A percentile compares a stretch with the other conserved stretches of the same genome.
phyloP scores from a whole-genome alignment of 2,113 vertebrate genomes.

The Grus americana region DNA sequence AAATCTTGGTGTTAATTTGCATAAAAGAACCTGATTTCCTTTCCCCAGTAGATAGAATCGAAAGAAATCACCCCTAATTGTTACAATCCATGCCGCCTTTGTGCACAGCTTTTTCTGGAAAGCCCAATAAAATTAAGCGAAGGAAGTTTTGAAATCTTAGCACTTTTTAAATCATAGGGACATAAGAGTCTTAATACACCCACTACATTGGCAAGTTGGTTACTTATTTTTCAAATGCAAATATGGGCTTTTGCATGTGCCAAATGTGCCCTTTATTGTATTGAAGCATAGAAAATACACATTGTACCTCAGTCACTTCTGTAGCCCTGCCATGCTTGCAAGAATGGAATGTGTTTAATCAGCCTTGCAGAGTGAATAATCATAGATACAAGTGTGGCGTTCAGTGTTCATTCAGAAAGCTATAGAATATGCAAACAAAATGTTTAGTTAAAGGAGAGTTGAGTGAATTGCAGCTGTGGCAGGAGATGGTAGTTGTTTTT shows the following conservation, averaged over 20 bases:
- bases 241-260: neutral
- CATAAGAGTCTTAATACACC: neutral
- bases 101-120: neutral
- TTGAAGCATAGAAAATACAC: neutral
- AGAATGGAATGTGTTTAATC: neutral
- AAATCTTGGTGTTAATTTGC: neutral
- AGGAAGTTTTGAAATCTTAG: neutral
- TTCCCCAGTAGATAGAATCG: neutral
- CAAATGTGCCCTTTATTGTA: conserved; percentile 9
- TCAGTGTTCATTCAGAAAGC: conserved; percentile 6
- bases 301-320: neutral
- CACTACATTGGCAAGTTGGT: neutral
- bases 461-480: neutral
- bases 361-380: conserved; percentile 27
- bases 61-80: neutral
- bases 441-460: neutral
- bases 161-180: neutral
- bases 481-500: neutral
- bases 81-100: neutral
- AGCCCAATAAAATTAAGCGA: neutral
- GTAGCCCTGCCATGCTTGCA: conserved; percentile 5
- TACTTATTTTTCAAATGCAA: conserved; percentile 31
- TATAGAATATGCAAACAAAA: neutral
- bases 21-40: neutral
- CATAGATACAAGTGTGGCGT: neutral